A percentile compares a stretch with the other conserved stretches of the same genome.
These are phyloP conservation scores for Scomber japonicus DNA, from an alignment of 2,113 vertebrate genomes.

Conservation along the genomic window DNA sequence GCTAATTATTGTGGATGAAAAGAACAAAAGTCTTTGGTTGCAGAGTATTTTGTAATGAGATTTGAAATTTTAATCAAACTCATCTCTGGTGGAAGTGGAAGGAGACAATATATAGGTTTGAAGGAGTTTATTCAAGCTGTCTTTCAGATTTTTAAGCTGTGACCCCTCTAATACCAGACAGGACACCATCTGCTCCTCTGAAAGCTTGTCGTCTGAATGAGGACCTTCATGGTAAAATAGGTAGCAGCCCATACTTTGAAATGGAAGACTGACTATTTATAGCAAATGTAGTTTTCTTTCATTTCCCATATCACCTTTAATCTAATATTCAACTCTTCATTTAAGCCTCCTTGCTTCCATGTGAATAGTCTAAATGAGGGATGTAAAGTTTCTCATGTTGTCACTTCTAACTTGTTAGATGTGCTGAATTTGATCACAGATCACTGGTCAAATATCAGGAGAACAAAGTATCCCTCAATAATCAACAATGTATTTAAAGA, in stretches of 20 bases:
- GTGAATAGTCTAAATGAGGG: slow-evolving; percentile 36
- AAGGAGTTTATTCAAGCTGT: slow-evolving; percentile 41
- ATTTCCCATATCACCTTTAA: slow-evolving; percentile 50
- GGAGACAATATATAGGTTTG: slow-evolving; percentile 11
- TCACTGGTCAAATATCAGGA: neutral
- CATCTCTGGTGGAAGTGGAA: slow-evolving; percentile 26
- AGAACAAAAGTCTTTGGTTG: slow-evolving; percentile 22
- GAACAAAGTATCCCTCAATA: neutral
- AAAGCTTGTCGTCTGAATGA: slow-evolving; percentile 53
- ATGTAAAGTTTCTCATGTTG: slow-evolving; percentile 35
- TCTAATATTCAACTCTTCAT: slow-evolving; percentile 52
- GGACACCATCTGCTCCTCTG: slow-evolving; percentile 71
- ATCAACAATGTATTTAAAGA: slow-evolving; percentile 13
- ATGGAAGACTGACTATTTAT: slow-evolving; percentile 66
- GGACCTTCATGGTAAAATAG: slow-evolving; percentile 58
- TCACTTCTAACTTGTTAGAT: slow-evolving; percentile 21
- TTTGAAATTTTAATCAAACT: slow-evolving; percentile 38
- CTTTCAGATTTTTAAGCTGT: slow-evolving; percentile 64
- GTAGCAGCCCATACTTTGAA: slow-evolving; percentile 30
- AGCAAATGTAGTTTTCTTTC: slow-evolving; percentile 58
- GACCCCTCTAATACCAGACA: slow-evolving; percentile 68
- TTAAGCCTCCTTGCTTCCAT: slow-evolving; percentile 32
- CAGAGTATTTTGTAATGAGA: slow-evolving; percentile 20
- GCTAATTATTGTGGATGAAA: neutral
- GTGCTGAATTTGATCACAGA: slow-evolving; percentile 33